Conservation (phyloP, 2,797 vertebrate species). For the Danio tinwini region DNA sequence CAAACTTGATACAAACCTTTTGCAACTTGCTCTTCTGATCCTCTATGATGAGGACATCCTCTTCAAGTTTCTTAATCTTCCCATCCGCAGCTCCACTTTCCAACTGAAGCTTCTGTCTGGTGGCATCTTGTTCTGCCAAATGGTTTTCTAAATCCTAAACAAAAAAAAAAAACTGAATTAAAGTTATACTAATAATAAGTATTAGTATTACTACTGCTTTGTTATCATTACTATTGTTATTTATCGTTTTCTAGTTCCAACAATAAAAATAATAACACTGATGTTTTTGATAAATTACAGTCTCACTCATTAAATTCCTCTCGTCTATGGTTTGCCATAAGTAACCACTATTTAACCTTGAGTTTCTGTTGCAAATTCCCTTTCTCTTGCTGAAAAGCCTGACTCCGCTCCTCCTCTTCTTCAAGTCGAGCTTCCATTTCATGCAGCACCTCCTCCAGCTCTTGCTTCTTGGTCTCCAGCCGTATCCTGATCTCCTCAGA, state of each 20-base stretch:
- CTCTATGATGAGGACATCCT: slow-evolving; percentile 92
- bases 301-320: not conserved
- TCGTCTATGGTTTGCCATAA: not conserved
- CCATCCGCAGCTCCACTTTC: slow-evolving; percentile 94
- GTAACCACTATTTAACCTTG: slow-evolving; percentile 77
- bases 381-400: slow-evolving; percentile 88
- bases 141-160: slow-evolving; percentile 92
- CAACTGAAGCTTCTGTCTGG: slow-evolving; percentile 93
- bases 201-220: too few species aligned
- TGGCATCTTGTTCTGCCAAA: slow-evolving; percentile 93
- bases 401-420: slow-evolving; percentile 92
- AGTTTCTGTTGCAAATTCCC: slow-evolving; percentile 98
- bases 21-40: slow-evolving; percentile 94
- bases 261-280: too few species aligned
- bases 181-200: too few species aligned
- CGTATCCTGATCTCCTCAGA: slow-evolving; percentile 96
- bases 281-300: not conserved
- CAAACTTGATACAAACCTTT: slow-evolving; percentile 77
- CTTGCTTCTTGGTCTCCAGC: slow-evolving; percentile 91
- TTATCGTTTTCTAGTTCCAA: too few species aligned
- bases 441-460: slow-evolving; percentile 95
- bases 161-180: not conserved
- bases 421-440: slow-evolving; percentile 97
- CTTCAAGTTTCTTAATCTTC: slow-evolving; percentile 97
- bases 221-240: too few species aligned